phyloP scores from a whole-genome alignment of 2,888 invertebrate genomes.

The Eucriotettix oculatus region DNA sequence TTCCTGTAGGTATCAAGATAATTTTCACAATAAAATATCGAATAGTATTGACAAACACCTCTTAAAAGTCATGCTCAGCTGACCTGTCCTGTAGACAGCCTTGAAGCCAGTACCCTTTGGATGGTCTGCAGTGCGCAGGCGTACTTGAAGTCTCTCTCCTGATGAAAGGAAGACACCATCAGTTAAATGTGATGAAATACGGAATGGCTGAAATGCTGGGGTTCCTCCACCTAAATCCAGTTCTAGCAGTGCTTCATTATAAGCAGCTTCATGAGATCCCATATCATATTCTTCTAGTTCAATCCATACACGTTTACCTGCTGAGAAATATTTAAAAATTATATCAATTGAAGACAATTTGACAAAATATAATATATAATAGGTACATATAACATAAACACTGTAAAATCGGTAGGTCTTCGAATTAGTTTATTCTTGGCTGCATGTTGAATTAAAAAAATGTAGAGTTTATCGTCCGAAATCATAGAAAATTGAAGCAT shows the following conservation, averaged over 20 bases:
- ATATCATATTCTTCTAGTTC: conserved; percentile 47
- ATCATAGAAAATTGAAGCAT: no score
- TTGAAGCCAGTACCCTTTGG: conserved; percentile 49
- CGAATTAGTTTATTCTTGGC: no score
- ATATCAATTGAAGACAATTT: no score
- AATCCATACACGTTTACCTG: conserved; percentile 52
- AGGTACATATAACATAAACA: no score
- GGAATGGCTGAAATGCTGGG: conserved; percentile 38
- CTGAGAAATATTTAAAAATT: conserved; percentile 14
- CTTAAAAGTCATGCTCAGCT: conserved; percentile 14
- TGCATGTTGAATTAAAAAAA: no score
- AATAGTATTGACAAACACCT: not conserved
- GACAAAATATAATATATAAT: no score
- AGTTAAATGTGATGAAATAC: conserved; percentile 34
- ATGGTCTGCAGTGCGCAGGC: conserved; percentile 42
- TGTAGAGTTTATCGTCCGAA: no score
- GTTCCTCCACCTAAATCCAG: conserved; percentile 35
- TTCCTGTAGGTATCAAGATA: no score
- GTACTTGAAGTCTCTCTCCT: conserved; percentile 42
- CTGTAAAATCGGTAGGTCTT: no score
- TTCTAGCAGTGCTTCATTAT: conserved; percentile 30
- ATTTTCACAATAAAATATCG: not conserved
- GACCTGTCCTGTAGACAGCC: conserved; percentile 47
- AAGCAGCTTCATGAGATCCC: conserved; percentile 25
- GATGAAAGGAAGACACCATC: conserved; percentile 50